Base-by-base conservation (phyloP, 2,113 vertebrate species). In the Bucco capensis region DNA sequence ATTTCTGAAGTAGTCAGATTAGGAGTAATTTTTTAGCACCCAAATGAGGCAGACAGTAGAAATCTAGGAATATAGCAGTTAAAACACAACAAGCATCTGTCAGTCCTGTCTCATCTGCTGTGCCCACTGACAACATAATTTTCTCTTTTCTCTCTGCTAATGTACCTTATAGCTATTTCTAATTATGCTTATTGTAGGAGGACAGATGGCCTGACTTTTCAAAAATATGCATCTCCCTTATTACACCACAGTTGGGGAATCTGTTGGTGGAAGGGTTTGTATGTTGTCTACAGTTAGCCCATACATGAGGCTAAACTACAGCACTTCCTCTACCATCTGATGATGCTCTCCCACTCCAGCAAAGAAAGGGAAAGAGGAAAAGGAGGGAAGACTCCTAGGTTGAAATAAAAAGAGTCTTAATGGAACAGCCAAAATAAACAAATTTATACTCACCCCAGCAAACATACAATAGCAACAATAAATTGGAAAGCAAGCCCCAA, bases 121-220 rank as follows among this genome's bases (percentile, higher is more conserved):
- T 30, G 31, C 58, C 82, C 82, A 66, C 50, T 4, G 4, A 62
- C 44, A 91, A 44, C 60, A 78, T 47, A 92, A 88, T 27, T 66
- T 8, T 42, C 86, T 91, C 79, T 87, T 14, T 23, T 66, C 54
- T 66, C 54, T 54, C 67, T 88, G 35, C 47, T 70, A 47, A 89
- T 19, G 12, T 80, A 74, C 38, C 30, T 73, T 66, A n/a, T 23
- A 83, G 40, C 60, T 75, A 27, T 49, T 60, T 83, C 47, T 85
- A 87, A 76, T 76, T 79, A 62, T 67, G 79, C 90, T 88, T 91
- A 70, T n/a, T 60, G 67, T 24, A 85, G 35, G 69, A 83, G 88
- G 35, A 89, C 44, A 92, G 60, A 88, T 86, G 44, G 30, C 28
- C 5, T 10, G 19, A 78, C 37, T 94, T 91, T 80, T 94, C 30